Percentiles rank a stretch among this genome's conserved stretches.
phyloP scores from a whole-genome alignment of 2,888 invertebrate genomes.

The Scaeva pyrastri region DNA sequence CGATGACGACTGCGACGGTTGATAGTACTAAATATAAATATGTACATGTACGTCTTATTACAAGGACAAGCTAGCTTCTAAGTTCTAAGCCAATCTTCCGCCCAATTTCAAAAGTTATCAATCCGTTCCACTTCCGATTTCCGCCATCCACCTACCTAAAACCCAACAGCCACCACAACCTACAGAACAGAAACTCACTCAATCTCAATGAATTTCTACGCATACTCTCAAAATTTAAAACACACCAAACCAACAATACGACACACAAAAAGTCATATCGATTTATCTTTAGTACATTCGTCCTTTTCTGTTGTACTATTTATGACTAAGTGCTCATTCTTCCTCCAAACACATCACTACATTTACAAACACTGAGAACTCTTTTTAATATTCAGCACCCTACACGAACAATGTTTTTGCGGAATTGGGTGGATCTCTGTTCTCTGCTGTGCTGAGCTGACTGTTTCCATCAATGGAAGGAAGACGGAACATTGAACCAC shows the following conservation, averaged over 20 bases:
- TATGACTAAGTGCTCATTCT: slow-evolving; percentile 5
- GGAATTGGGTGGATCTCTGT: slow-evolving; percentile 73
- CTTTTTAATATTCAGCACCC: slow-evolving; percentile 23
- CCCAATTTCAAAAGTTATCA: neutral
- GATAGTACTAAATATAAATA: neutral
- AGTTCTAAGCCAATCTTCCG: neutral
- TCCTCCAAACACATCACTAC: neutral
- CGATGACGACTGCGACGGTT: neutral
- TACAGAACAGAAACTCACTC: slow-evolving; percentile 34
- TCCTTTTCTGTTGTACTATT: slow-evolving; percentile 53
- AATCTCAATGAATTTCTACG: slow-evolving; percentile 55
- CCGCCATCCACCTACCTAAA: slow-evolving; percentile 19
- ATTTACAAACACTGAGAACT: neutral
- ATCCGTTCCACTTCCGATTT: neutral
- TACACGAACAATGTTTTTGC: slow-evolving; percentile 54
- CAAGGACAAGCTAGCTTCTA: neutral
- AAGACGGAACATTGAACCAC: slow-evolving; percentile 13
- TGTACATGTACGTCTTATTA: neutral
- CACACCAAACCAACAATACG: neutral
- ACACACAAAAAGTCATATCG: slow-evolving; percentile 47
- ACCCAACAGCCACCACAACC: too few species aligned
- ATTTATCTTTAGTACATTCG: slow-evolving; percentile 65
- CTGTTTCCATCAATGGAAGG: slow-evolving; percentile 13
- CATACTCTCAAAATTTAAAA: slow-evolving; percentile 14
- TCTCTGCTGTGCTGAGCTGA: slow-evolving; percentile 20